These are phyloP conservation scores for Muntiacus muntjak DNA, from an alignment of 2,113 vertebrate genomes.

Conservation along the genomic window DNA sequence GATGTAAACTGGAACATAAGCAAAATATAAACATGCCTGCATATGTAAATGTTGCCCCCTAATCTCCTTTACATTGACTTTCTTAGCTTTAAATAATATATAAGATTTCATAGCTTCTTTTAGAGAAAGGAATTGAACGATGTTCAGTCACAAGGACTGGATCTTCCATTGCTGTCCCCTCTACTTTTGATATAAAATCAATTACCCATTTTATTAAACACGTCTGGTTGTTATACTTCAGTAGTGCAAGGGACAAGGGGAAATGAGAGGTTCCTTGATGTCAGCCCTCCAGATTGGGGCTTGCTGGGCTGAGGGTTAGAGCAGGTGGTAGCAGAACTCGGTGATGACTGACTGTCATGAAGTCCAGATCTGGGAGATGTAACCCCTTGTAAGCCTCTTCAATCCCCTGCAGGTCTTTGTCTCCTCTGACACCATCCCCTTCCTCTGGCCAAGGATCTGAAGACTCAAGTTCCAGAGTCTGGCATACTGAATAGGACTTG, in stretches of 20 bases:
- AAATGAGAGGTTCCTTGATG: not conserved
- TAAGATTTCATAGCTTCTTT: not conserved
- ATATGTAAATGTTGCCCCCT: not conserved
- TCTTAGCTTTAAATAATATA: not conserved
- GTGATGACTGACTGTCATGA: not conserved
- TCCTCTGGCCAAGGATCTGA: not conserved
- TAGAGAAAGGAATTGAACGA: conserved; percentile 12
- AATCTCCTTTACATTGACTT: not conserved
- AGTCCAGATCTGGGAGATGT: not conserved
- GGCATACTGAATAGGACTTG: not conserved
- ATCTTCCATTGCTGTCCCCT: not conserved
- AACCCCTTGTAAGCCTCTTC: not conserved
- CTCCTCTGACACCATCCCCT: not conserved
- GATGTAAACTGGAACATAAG: not conserved
- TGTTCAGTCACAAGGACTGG: not conserved
- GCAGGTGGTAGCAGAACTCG: too few relatives aligned
- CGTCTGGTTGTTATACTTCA: not conserved
- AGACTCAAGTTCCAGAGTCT: not conserved
- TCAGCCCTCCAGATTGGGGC: not conserved
- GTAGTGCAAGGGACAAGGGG: not conserved
- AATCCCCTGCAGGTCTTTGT: not conserved
- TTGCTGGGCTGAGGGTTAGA: not conserved
- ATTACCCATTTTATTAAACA: not conserved
- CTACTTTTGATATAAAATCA: not conserved
- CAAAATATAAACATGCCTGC: conserved; percentile 29